Evolutionary conservation across 2,113 vertebrate genomes (phyloP).

Genomic region (Sebastes fasciatus): DNA sequence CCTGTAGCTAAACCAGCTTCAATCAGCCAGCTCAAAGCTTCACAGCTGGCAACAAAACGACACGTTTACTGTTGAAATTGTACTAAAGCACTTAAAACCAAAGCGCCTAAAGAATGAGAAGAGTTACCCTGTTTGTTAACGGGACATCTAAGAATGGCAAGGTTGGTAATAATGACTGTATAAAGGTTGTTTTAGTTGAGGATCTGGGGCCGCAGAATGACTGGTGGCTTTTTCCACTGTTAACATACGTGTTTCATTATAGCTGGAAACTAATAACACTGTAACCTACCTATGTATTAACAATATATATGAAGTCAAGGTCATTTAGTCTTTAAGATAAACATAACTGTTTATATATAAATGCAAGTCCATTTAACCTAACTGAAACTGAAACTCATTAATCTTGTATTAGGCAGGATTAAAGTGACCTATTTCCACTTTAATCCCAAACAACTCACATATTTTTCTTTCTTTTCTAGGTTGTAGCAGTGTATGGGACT

Average conservation of each 20-base stretch:
- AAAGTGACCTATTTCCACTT: conserved; percentile 14
- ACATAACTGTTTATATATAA: neutral
- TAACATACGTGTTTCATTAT: conserved; percentile 20
- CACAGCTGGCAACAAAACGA: conserved; percentile 3
- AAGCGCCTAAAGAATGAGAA: conserved; percentile 88
- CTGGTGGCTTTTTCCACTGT: conserved; percentile 50
- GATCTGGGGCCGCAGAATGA: conserved; percentile 53
- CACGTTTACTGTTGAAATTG: neutral
- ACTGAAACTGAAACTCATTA: neutral
- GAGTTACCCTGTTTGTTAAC: conserved; percentile 96
- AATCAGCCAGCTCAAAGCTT: neutral
- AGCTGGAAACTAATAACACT: neutral
- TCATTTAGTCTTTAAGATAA: neutral
- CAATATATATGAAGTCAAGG: too few relatives aligned
- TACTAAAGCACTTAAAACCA: conserved; percentile 21
- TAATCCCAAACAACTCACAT: neutral
- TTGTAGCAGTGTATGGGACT: conserved; percentile 95
- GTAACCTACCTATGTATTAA: too few relatives aligned
- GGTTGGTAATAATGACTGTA: conserved; percentile 81
- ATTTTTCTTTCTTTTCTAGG: conserved; percentile 78
- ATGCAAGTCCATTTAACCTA: neutral
- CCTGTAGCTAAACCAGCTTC: conserved; percentile 36
- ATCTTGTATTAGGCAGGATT: neutral
- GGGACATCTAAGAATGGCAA: conserved; percentile 94
- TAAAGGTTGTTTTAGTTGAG: neutral